phyloP scores from a whole-genome alignment of 2,888 invertebrate species.

The Catocala nupta region DNA sequence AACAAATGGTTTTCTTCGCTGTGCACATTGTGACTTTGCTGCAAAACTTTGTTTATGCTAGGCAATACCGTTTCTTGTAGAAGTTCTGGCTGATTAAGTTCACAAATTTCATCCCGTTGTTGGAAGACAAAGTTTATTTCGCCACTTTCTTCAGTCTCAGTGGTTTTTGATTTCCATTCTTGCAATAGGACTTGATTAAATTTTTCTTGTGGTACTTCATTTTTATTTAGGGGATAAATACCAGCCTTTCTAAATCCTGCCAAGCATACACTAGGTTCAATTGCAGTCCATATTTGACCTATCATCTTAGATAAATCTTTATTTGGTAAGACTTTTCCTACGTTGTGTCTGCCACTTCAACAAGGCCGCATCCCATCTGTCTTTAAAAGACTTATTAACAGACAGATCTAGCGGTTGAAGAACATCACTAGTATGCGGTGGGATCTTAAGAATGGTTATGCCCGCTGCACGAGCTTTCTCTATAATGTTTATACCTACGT shows the following conservation, averaged over 20 bases:
- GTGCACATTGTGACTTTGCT: too few species aligned
- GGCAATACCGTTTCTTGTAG: slow-evolving; percentile 2
- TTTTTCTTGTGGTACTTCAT: too few species aligned
- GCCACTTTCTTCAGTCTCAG: too few species aligned
- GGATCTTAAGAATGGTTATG: slow-evolving; percentile 31
- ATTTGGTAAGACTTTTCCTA: too few species aligned
- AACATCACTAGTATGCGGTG: slow-evolving; percentile 26
- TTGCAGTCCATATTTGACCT: too few species aligned
- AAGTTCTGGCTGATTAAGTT: slow-evolving; percentile 1
- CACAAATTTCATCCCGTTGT: slow-evolving; percentile 3
- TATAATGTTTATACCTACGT: slow-evolving; percentile 10
- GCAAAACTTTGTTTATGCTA: not conserved
- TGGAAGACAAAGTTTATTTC: not conserved
- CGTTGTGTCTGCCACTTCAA: slow-evolving; percentile 15
- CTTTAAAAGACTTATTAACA: slow-evolving; percentile 30
- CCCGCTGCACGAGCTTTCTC: slow-evolving; percentile 6
- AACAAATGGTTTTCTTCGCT: too few species aligned
- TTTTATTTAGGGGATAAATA: too few species aligned
- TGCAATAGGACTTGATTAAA: too few species aligned
- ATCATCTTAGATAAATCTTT: too few species aligned
- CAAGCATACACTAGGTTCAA: too few species aligned
- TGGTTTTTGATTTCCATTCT: too few species aligned
- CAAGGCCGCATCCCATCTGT: slow-evolving; percentile 17
- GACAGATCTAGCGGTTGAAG: slow-evolving; percentile 32
- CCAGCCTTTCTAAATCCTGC: too few species aligned